Conservation (phyloP, 2,113 vertebrate genomes). For the Barbus barbus region DNA sequence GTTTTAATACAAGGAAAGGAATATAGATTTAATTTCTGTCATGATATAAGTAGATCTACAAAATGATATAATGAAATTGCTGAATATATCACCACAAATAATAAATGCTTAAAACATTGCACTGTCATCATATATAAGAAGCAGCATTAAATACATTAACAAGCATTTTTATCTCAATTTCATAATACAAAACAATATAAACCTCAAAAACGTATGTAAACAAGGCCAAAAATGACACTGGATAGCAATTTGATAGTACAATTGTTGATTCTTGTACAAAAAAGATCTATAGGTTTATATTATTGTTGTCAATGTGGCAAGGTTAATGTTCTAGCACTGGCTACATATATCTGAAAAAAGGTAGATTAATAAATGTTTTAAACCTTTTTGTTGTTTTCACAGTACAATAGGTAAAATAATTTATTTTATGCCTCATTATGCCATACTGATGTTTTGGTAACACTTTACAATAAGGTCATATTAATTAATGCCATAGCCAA, state of each 20-base stretch:
- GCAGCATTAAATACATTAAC: conserved; percentile 63
- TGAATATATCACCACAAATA: conserved; percentile 67
- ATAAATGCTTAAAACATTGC: conserved; percentile 66
- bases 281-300: neutral
- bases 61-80: conserved; percentile 44
- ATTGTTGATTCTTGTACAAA: conserved; percentile 11
- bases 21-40: neutral
- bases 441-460: neutral
- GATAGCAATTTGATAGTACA: conserved; percentile 18
- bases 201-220: conserved; percentile 55
- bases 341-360: conserved; percentile 11
- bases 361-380: neutral
- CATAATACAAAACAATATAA: conserved; percentile 54
- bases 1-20: neutral
- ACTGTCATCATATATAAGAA: conserved; percentile 71
- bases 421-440: neutral
- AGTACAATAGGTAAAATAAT: neutral
- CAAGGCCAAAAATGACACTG: conserved; percentile 60
- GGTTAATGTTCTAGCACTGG: neutral
- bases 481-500: neutral
- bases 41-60: neutral
- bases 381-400: neutral
- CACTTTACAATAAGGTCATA: neutral
- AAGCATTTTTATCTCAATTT: conserved; percentile 9
- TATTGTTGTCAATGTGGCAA: neutral